Percentiles rank a stretch among this genome's conserved stretches.
These are phyloP conservation scores for Leucopsar rothschildi DNA, from an alignment of 2,113 vertebrate genomes.

Conservation along the genomic window DNA sequence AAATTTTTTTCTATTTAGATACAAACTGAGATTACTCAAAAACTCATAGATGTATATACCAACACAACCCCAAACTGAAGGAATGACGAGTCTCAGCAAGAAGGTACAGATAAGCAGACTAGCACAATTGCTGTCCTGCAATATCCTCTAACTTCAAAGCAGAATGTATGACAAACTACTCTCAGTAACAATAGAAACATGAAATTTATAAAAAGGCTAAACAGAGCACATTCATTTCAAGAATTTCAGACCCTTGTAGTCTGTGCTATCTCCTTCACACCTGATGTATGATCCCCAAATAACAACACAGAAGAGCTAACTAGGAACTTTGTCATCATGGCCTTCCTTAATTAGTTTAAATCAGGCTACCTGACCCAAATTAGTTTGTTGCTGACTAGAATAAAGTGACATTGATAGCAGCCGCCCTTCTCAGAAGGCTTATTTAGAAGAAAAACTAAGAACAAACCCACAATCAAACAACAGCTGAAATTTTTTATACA, in stretches of 20 bases:
- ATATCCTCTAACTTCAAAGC: not conserved
- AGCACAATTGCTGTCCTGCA: not conserved
- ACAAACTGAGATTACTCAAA: not conserved
- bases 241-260: not conserved
- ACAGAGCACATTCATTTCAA: not conserved
- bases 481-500: not conserved
- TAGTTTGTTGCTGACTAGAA: not conserved
- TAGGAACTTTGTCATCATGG: not conserved
- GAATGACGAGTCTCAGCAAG: not conserved
- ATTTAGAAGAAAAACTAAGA: not conserved
- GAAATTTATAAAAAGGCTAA: not conserved
- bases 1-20: not conserved
- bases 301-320: not conserved
- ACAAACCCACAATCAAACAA: not conserved
- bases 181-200: not conserved
- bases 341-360: not conserved
- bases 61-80: not conserved
- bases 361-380: not conserved
- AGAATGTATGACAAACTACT: not conserved
- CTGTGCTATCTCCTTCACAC: not conserved
- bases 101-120: not conserved
- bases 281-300: not conserved
- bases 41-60: not conserved
- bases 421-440: not conserved
- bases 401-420: not conserved